Evolutionary conservation across 2,888 invertebrate species (phyloP).

Genomic region (Trissonchulus sp.): DNA sequence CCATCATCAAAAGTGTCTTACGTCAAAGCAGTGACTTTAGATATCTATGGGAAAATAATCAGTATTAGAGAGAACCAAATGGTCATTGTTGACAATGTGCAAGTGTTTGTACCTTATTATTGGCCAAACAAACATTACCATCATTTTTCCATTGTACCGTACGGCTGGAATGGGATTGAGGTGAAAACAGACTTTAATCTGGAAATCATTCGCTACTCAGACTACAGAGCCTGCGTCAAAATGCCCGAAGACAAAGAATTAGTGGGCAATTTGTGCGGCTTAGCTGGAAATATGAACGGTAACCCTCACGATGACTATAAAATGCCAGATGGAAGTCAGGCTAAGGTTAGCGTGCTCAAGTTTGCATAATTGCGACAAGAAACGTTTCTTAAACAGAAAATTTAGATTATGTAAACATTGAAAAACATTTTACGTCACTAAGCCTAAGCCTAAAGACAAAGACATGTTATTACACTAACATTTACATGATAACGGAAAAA

Average conservation of each 20-base stretch:
- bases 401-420: too few relatives aligned
- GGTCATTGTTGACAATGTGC: constrained; percentile 30
- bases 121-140: constrained; percentile 34
- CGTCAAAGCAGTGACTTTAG: background rate
- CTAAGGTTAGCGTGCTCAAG: too few relatives aligned
- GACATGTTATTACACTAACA: too few relatives aligned
- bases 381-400: too few relatives aligned
- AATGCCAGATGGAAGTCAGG: constrained; percentile 30
- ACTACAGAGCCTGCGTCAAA: constrained; percentile 28
- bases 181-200: constrained; percentile 21
- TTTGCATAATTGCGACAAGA: too few relatives aligned
- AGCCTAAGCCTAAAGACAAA: too few relatives aligned
- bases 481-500: too few relatives aligned
- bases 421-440: too few relatives aligned
- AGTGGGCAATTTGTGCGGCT: constrained; percentile 41
- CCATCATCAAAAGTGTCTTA: constrained; percentile 4
- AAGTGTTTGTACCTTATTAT: constrained; percentile 40
- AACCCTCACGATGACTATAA: constrained; percentile 41
- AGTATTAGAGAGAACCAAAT: background rate
- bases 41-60: background rate
- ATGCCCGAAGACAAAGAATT: constrained; percentile 42
- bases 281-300: constrained; percentile 43
- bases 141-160: background rate
- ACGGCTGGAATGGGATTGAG: background rate
- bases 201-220: background rate